Base-by-base conservation (phyloP, 2,113 vertebrate genomes). In the Urocynchramus pylzowi region DNA sequence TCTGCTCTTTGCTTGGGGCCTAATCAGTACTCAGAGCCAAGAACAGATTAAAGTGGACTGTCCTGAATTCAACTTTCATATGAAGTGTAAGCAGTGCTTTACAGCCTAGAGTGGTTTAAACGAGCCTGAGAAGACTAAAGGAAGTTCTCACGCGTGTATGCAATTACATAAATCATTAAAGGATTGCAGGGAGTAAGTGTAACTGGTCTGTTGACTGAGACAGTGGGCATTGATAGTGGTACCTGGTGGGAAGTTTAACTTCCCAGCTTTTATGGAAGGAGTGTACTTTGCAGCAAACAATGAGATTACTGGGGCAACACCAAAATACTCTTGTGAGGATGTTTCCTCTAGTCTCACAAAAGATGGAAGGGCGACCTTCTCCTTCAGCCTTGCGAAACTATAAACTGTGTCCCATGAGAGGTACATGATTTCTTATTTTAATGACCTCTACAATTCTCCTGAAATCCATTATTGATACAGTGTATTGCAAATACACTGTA, bases 1-100 rank as follows among this genome's bases (percentile, higher is more conserved):
- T 93, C 74, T 80, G 12, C 50, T 75, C 71, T 91, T 91, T 84
- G 54, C 64, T 37, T 65, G 52, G 13, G 33, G 41, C 59, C 57
- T 89, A 90, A 80, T 93, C 26, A 74, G 65, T 76, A 19, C 64
- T 39, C 28, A 21, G 45, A 84, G 60, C 78, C 68, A 93, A 93
- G 53, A 95, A 60, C 35, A 90, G 70, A 71, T 73, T 79, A 79
- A 70, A 56, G 60, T 54, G 74, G 61, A 65, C 44, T 95, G 69
- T 88, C 82, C 69, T 82, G 73, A 90, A 95, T 88, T 74, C 82
- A 90, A 89, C 85, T 92, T 90, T 59, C 44, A 16, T 70, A 35
- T 61, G 63, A 91, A 88, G 31, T 45, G 18, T 63, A 76, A 89
- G 78, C 54, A 68, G 70, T 67, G 60, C 74, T 64, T 89, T 35